Base-by-base conservation (phyloP, 2,113 vertebrate species). In the Fulica atra region DNA sequence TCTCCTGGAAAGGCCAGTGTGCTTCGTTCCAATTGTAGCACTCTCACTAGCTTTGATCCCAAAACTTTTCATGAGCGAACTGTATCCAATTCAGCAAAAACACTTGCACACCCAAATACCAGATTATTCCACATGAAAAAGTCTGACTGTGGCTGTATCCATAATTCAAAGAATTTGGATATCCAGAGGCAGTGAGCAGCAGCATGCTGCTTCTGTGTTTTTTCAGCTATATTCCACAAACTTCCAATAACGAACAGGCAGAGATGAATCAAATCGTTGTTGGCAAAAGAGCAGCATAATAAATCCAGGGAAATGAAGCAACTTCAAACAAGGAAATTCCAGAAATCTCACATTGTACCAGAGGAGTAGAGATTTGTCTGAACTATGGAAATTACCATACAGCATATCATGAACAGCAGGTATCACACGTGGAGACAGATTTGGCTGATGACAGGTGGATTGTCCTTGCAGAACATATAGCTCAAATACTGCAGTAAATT, bases 81-180 rank as follows among this genome's bases (percentile, higher is more conserved):
- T 83, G 61, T 92, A 95, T 80, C 94, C 89, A 91, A 29, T 38
- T 44, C 38, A n/a, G 60, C 35, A 88, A 71, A 71, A 74, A 20
- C 24, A 81, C 25, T 21, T 83, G 29, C 78, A 81, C 17, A 60
- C 72, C 73, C 66, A 89, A 33, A 77, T 0, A 2, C 16, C 68
- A 96, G 51, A 81, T 51, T 38, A 83, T 66, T 93, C 82, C 90
- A 73, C 8, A 53, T 56, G 24, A 59, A n/a, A 5, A 38, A 59
- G 71, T 60, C 38, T 42, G 63, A 51, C 36, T 50, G 40, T 31
- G 15, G 83, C 14, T 35, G 42, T 28, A 82, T 78, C 72, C 33
- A 0, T 53, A 69, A 92, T 73, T 83, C 31, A 66, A 83, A 85
- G 8, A 76, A 77, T n/a, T 72, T 80, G 35, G 63, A 71, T 14